Evolutionary conservation across 2,888 invertebrate genomes (phyloP), one percentile per base, ranked within the genome.

Genomic region (Taphrorychus bicolor): DNA sequence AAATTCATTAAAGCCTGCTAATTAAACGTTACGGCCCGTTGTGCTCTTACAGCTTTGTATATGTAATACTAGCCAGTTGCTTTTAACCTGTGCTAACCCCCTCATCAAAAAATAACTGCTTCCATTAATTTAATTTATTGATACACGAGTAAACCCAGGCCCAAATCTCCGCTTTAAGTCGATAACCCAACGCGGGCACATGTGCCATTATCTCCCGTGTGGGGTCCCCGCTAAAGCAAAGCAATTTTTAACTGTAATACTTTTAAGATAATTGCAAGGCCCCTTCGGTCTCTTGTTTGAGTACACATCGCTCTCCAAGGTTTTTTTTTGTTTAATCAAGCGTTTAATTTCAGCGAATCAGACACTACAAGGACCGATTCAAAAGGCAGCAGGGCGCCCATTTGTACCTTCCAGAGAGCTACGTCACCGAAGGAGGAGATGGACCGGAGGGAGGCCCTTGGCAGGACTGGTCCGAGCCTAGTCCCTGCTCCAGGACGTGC

Each of bases 401-500:
- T 66, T 80, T 90, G 71, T 92, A 88, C 81, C 84, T 91, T 66
- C 87, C 92, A n/a, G 88, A 86, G 53, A 91, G 88, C 73, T 91
- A 86, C 78, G 87, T 93, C 69, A 84, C 88, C 69, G 91, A 91
- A 23, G 89, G 86, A 17, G 89, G 89, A 2, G 88, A 87, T 5
- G 89, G 89, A 4, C 82, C 82, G n/a, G 85, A 86, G 56, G 85
- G 87, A 7, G 90, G 90, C 11, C 87, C 87, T 66, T 95, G 95
- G 95, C 88, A 91, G 3, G 89, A 90, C 5, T 97, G 97, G 95
- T 91, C 92, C 9, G 85, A 88, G 45, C 91, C 92, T 57, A 90
- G 91, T 21, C 87, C 90, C 60, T 98, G 98, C 83, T 95, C 96
- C 3, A 86, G 95, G 71, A 88, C 93, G 17, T 98, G 98, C 79